phyloP scores from a whole-genome alignment of 2,797 vertebrate genomes.

The Alcedo quadribrachys region DNA sequence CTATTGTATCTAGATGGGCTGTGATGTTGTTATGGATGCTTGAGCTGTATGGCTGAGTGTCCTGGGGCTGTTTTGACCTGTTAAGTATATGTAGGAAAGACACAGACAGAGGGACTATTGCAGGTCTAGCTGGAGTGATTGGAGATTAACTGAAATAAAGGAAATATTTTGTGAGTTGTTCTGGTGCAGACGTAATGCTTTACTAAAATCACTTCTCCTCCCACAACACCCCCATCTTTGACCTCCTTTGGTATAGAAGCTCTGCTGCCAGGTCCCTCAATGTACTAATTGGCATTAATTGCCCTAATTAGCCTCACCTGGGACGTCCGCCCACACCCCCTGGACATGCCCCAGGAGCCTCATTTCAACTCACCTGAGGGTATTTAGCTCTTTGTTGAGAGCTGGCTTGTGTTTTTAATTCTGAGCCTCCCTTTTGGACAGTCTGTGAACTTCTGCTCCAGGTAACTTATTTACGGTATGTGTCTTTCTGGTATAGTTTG shows the following conservation, averaged over 20 bases:
- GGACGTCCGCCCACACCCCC: background rate
- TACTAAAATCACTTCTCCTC: background rate
- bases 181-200: background rate
- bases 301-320: background rate
- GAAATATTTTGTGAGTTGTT: background rate
- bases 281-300: background rate
- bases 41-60: background rate
- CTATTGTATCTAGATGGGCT: background rate
- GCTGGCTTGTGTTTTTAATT: background rate
- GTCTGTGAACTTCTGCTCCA: background rate
- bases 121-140: background rate
- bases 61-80: background rate
- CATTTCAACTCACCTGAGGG: background rate
- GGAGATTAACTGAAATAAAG: background rate
- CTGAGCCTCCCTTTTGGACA: background rate
- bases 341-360: accelerated
- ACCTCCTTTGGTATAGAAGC: background rate
- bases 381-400: background rate
- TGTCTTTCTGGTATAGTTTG: background rate
- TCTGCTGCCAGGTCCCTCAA: background rate
- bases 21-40: background rate
- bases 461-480: background rate
- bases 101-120: background rate
- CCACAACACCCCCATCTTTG: background rate
- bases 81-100: background rate